A percentile compares a stretch with the other conserved stretches of the same genome.
These are phyloP conservation scores for Xenopus petersii DNA, from an alignment of 2,797 vertebrate genomes.

Conservation along the genomic window DNA sequence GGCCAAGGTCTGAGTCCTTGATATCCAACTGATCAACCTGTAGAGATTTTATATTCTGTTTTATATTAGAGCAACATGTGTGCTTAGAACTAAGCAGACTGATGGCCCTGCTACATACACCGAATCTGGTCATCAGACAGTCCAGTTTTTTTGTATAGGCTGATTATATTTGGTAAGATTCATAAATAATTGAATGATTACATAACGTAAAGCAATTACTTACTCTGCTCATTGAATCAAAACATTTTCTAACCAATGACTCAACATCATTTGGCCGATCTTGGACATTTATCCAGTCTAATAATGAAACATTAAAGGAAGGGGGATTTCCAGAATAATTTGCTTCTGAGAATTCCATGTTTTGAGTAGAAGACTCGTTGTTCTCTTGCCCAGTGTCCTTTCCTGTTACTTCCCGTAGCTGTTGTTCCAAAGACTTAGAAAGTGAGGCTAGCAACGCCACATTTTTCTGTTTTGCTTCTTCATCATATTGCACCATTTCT, in stretches of 20 bases:
- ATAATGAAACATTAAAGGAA: conserved; percentile 90
- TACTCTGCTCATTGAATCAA: conserved; percentile 98
- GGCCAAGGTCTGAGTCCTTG: no score
- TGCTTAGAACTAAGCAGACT: no score
- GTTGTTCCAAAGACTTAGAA: conserved; percentile 66
- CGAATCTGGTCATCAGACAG: no score
- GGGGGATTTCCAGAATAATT: conserved; percentile 64
- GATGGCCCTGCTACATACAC: no score
- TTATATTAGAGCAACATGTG: no score
- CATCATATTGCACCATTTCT: conserved; percentile 68
- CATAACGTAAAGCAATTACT: conserved; percentile 56
- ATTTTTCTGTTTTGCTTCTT: conserved; percentile 60
- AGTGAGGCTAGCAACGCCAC: conserved; percentile 65
- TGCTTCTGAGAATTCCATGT: conserved; percentile 68
- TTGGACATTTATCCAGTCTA: conserved; percentile 99
- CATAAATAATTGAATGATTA: no score
- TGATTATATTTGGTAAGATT: no score
- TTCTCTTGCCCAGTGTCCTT: conserved; percentile 71
- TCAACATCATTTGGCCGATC: conserved; percentile 98
- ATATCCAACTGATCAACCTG: no score
- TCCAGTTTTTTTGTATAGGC: no score
- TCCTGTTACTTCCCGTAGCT: conserved; percentile 60
- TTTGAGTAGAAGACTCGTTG: conserved; percentile 69
- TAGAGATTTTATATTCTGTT: no score
- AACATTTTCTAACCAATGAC: conserved; percentile 96